Percentiles rank a stretch among this genome's conserved stretches.
These are phyloP conservation scores for Chelonus insularis DNA, from an alignment of 1,140 invertebrate species.

Conservation along the genomic window DNA sequence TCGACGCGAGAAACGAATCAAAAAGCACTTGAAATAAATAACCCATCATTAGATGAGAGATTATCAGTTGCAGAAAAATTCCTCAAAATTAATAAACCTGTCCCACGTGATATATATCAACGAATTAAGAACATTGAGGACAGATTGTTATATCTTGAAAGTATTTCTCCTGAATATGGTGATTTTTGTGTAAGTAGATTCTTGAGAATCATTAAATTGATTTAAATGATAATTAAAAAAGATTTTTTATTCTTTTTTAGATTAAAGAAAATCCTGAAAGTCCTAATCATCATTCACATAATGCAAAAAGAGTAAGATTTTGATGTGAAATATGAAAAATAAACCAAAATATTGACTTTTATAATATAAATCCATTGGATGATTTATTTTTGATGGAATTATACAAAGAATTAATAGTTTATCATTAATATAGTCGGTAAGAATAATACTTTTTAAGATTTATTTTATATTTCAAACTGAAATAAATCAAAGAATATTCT, in stretches of 20 bases:
- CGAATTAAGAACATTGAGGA: constrained; percentile 71
- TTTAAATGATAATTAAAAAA: not conserved
- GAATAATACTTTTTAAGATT: not conserved
- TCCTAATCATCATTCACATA: too few relatives aligned
- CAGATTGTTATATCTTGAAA: constrained; percentile 67
- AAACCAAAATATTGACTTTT: too few relatives aligned
- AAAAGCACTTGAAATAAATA: constrained; percentile 26
- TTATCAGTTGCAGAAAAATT: constrained; percentile 63
- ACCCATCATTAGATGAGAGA: constrained; percentile 63
- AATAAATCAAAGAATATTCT: too few relatives aligned
- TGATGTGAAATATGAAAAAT: too few relatives aligned
- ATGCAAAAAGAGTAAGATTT: too few relatives aligned
- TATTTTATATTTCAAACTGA: too few relatives aligned
- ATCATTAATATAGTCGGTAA: too few relatives aligned
- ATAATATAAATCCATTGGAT: too few relatives aligned
- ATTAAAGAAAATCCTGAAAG: not conserved
- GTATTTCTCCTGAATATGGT: constrained; percentile 72
- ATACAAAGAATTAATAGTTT: too few relatives aligned
- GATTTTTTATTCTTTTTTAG: not conserved
- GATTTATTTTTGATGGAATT: too few relatives aligned
- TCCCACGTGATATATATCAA: constrained; percentile 64
- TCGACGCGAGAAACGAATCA: constrained; percentile 34
- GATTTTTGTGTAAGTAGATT: constrained; percentile 68
- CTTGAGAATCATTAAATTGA: too few relatives aligned
- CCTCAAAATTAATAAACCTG: constrained; percentile 60